Evolutionary conservation across 1,140 invertebrate species (phyloP), one percentile per base, ranked within the genome.

Genomic region (Drosophila albomicans): DNA sequence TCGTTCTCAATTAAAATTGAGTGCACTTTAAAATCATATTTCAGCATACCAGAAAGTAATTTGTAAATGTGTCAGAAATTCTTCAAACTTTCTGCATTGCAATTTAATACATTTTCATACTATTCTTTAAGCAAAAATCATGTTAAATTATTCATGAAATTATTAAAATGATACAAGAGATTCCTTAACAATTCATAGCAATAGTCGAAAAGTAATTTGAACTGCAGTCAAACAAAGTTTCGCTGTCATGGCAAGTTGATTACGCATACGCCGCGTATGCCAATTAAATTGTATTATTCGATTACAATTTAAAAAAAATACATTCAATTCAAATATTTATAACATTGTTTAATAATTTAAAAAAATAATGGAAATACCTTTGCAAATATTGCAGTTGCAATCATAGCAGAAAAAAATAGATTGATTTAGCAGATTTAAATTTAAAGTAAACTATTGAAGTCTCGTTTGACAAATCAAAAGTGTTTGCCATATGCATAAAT

Each of bases 401-500:
- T 32, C 11, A 20, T 32, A 66, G 15, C 20, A 0, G 20, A 4
- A n/a, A 57, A 48, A 57, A 57, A 58, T 38, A 30, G 16, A 32
- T n/a, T 25, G 20, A 4, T 25, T 25, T 25, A 25, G 70, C 52
- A 59, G n/a, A 35, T 62, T 51, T 56, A 32, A 69, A 57, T 62
- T 56, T 68, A 54, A 68, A 67, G 46, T 38, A 49, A 65, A 11
- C 48, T 51, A 11, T 16, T 20, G 20, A 46, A 45, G 38, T 46
- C 35, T 64, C 54, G 16, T 25, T 38, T 52, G 71, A 61, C 30
- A 74, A 74, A 69, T 61, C 65, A 74, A 69, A 70, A 58, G 66
- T 64, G 28, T 74, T 69, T 74, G 49, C 49, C 57, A 70, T 49
- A 75, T 58, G 72, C 72, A 75, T 75, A 75, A 75, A 75, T 75